A percentile compares a stretch with the other conserved stretches of the same genome.
Conservation (phyloP, 2,797 vertebrate genomes). For the Pantherophis vulpinus region DNA sequence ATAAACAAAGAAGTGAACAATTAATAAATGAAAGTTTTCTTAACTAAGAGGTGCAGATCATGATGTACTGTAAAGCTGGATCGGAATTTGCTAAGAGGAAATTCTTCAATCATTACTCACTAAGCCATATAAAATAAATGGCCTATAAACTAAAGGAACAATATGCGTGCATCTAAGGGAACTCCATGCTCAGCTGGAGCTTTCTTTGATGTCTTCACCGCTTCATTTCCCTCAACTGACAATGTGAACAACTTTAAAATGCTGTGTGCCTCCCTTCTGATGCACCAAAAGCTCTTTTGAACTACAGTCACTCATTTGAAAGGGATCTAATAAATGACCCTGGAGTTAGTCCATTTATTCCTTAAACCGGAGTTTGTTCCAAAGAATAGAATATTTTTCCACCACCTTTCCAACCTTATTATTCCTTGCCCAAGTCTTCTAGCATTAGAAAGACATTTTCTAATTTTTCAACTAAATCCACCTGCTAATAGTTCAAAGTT, state of each 20-base stretch:
- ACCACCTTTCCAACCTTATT: neutral
- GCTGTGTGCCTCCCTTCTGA: neutral
- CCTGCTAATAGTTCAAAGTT: neutral
- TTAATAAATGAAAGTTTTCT: neutral
- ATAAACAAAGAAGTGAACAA: neutral
- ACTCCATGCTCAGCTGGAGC: neutral
- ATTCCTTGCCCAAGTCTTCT: neutral
- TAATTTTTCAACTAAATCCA: neutral
- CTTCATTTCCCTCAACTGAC: neutral
- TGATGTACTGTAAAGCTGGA: neutral
- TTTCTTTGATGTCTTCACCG: neutral
- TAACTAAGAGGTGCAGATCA: neutral
- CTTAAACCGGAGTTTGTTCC: neutral
- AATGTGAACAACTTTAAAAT: neutral
- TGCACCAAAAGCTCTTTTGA: neutral
- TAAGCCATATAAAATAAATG: neutral
- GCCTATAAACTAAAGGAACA: neutral
- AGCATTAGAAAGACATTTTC: neutral
- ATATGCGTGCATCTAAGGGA: neutral
- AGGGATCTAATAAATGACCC: neutral
- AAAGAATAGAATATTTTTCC: neutral
- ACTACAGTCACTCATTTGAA: neutral
- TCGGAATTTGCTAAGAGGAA: neutral
- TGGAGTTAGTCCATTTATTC: neutral
- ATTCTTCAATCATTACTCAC: neutral